Evolutionary conservation across 2,888 invertebrate genomes (phyloP).

Genomic region (Lamellibrachia columna): DNA sequence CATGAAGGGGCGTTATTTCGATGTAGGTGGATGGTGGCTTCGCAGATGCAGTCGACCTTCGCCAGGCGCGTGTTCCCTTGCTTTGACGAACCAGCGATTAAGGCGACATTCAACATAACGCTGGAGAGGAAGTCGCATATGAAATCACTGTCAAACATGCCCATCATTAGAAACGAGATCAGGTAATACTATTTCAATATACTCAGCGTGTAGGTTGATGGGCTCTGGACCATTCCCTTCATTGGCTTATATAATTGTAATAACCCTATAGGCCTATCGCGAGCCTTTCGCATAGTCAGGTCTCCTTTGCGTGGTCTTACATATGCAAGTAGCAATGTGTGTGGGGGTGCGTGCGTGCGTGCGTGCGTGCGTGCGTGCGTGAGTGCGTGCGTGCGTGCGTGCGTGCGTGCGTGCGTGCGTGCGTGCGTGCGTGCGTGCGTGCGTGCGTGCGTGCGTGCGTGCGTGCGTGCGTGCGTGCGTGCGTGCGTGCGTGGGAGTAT

Average conservation of each 20-base stretch:
- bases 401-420: neutral
- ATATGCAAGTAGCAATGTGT: too few species aligned
- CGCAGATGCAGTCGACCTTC: slow-evolving; percentile 40
- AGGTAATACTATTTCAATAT: neutral
- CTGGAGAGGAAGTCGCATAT: slow-evolving; percentile 26
- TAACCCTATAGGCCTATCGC: neutral
- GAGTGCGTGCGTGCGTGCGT: neutral
- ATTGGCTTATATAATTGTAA: too few species aligned
- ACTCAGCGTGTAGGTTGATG: neutral
- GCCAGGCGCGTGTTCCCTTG: slow-evolving; percentile 42
- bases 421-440: neutral
- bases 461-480: neutral
- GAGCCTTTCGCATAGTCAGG: neutral
- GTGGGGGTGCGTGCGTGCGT: neutral
- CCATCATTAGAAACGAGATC: neutral
- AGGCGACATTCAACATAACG: slow-evolving; percentile 40
- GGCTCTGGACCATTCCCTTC: neutral
- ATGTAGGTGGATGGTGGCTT: slow-evolving; percentile 39
- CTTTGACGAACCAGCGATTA: slow-evolving; percentile 42
- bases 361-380: neutral
- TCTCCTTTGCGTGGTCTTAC: neutral
- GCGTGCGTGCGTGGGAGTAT: neutral
- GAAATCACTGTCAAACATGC: slow-evolving; percentile 23
- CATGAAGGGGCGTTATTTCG: neutral
- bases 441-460: neutral